A percentile compares a stretch with the other conserved stretches of the same genome.
These are phyloP conservation scores for Trissolcus brochymenae DNA, from an alignment of 2,888 invertebrate species.

Conservation along the genomic window DNA sequence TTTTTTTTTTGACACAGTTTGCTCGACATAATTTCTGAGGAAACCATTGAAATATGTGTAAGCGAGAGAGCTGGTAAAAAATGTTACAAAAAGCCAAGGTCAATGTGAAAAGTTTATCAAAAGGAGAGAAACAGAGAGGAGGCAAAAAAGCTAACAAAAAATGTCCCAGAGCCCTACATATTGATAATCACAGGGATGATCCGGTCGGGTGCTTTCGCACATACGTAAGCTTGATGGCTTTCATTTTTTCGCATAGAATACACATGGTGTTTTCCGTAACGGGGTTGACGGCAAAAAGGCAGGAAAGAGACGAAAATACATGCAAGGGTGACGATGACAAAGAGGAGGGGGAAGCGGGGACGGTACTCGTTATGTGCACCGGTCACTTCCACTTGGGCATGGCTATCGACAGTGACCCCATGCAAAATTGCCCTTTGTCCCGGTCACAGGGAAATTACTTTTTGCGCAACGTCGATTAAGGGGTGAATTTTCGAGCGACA, in stretches of 20 bases:
- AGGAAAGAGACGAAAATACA: constrained; percentile 47
- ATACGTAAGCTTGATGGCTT: constrained; percentile 22
- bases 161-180: constrained; percentile 71
- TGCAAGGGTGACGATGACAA: constrained; percentile 56
- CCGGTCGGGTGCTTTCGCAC: constrained; percentile 26
- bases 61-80: neutral
- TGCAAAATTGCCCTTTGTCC: constrained; percentile 75
- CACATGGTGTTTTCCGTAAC: constrained; percentile 68
- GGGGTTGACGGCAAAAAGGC: constrained; percentile 28
- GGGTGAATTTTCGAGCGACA: constrained; percentile 72
- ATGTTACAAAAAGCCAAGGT: constrained; percentile 29
- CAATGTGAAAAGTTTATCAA: constrained; percentile 40
- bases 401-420: constrained; percentile 66
- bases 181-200: constrained; percentile 47
- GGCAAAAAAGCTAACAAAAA: constrained; percentile 60
- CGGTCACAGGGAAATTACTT: constrained; percentile 75
- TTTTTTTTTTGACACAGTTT: neutral
- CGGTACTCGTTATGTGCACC: constrained; percentile 73
- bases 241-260: constrained; percentile 63
- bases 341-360: constrained; percentile 46
- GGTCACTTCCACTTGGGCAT: constrained; percentile 72
- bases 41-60: neutral
- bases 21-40: neutral
- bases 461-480: constrained; percentile 75
- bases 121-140: constrained; percentile 28